A percentile compares a stretch with the other conserved stretches of the same genome.
Evolutionary conservation across 2,113 vertebrate species (phyloP).

Genomic region (Melozone crissalis): DNA sequence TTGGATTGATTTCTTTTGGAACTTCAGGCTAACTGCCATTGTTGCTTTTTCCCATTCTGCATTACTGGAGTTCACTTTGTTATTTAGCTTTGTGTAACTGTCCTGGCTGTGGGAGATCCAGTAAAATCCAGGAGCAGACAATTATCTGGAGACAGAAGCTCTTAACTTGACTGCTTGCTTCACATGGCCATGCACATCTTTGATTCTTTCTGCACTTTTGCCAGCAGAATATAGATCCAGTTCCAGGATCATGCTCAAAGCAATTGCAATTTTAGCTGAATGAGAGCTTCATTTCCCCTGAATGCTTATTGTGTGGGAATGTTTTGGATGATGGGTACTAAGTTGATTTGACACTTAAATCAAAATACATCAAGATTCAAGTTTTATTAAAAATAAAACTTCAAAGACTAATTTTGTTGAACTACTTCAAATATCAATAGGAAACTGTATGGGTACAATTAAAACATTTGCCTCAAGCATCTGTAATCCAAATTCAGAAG

Average conservation of each 20-base stretch:
- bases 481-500: neutral
- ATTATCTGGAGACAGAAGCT: neutral
- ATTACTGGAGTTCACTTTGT: neutral
- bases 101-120: neutral
- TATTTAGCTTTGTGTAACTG: neutral
- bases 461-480: constrained; percentile 5
- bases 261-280: neutral
- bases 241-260: neutral
- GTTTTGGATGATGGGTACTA: neutral
- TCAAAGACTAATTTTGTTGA: constrained; percentile 3
- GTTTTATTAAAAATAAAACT: constrained; percentile 29
- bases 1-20: constrained; percentile 13
- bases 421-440: neutral
- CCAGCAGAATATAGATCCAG: neutral
- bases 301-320: neutral
- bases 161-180: neutral
- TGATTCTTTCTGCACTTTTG: neutral
- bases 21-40: neutral
- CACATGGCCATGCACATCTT: neutral
- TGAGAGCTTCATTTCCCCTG: neutral
- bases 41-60: neutral
- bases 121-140: neutral
- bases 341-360: neutral
- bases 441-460: neutral
- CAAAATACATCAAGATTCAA: neutral